phyloP scores from a whole-genome alignment of 2,797 vertebrate species.

The Ctenosaura bakeri region DNA sequence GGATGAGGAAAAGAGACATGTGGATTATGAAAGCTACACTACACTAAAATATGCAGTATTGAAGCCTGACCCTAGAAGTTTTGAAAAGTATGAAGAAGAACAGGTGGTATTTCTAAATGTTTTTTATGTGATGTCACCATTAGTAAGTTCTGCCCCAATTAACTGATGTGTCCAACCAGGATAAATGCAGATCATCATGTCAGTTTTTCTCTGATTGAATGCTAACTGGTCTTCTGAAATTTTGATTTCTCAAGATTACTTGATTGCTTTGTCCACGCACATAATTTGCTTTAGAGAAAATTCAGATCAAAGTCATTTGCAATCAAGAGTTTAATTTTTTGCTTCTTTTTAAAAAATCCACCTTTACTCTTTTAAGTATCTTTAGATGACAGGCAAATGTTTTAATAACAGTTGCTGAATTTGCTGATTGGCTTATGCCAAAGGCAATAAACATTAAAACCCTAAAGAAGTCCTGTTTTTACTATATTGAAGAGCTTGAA shows the following conservation, averaged over 20 bases:
- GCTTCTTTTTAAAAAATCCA: neutral
- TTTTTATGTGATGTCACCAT: neutral
- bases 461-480: neutral
- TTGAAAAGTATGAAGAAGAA: conserved; percentile 15
- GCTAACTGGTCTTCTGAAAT: conserved; percentile 44
- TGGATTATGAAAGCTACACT: neutral
- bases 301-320: conserved; percentile 36
- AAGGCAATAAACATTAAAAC: neutral
- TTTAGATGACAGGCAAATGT: neutral
- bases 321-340: neutral
- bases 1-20: neutral
- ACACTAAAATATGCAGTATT: neutral
- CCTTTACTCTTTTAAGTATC: neutral
- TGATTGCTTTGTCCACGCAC: conserved; percentile 35
- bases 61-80: neutral
- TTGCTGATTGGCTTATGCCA: conserved; percentile 5
- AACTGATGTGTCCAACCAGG: conserved; percentile 40
- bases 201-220: conserved; percentile 38
- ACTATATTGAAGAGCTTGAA: neutral
- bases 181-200: conserved; percentile 16
- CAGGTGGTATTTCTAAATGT: neutral
- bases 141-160: conserved; percentile 61
- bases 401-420: neutral
- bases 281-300: conserved; percentile 37
- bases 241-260: conserved; percentile 41